Evolutionary conservation across 2,113 vertebrate genomes (phyloP).

Genomic region (Uria lomvia): DNA sequence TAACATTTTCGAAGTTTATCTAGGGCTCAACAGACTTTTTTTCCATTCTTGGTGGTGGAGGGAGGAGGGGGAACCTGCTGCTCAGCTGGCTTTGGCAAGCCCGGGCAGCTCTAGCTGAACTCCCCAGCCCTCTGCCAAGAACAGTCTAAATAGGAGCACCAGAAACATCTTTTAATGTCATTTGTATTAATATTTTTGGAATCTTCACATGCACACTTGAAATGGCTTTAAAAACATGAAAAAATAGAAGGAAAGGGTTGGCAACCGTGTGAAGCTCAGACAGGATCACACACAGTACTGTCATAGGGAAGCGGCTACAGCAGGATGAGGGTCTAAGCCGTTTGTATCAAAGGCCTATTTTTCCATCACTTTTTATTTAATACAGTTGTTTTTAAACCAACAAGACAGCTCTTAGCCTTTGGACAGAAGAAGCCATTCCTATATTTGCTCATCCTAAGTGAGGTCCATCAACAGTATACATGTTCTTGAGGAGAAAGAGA

Average conservation of each 20-base stretch:
- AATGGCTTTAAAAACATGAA: not conserved
- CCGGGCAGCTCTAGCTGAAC: conserved; percentile 44
- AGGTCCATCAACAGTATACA: not conserved
- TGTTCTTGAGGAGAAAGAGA: not conserved
- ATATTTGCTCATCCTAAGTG: not conserved
- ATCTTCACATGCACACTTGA: not conserved
- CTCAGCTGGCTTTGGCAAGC: conserved; percentile 42
- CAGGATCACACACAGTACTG: not conserved
- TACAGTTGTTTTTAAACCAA: not conserved
- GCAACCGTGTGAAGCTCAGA: not conserved
- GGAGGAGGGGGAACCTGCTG: conserved; percentile 1
- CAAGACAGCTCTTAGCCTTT: not conserved
- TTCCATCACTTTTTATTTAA: not conserved
- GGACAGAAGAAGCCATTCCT: not conserved
- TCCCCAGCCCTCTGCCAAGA: conserved; percentile 37
- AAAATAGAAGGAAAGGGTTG: not conserved
- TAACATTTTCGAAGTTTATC: conserved; percentile 5
- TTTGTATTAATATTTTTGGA: conserved; percentile 54
- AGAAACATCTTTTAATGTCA: conserved; percentile 50
- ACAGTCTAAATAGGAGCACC: conserved; percentile 31
- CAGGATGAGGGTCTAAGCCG: accelerated
- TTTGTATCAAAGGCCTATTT: not conserved
- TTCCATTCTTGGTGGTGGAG: not conserved
- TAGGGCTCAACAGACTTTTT: not conserved
- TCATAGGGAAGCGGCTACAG: not conserved